Base-by-base conservation (phyloP, 2,113 vertebrate species). In the Meles meles region DNA sequence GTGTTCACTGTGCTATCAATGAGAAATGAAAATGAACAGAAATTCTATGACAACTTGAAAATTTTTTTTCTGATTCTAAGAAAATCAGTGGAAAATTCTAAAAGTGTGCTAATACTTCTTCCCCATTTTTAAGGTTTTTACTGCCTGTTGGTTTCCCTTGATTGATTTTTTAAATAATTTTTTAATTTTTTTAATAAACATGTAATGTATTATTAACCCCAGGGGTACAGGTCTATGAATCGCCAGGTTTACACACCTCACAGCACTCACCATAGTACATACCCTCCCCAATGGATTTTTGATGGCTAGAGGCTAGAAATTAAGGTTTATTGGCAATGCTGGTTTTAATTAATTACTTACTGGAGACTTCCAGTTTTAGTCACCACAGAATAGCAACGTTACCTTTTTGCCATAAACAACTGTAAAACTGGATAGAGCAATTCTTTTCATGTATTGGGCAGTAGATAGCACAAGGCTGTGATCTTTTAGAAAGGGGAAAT, bases 1-100 rank as follows among this genome's bases (percentile, higher is more conserved):
- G 14, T 95, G 31, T 31, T 80, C 47, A 42, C 61, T 49, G 15
- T 72, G 29, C 63, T 81, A 7, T 83, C 34, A 2, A 57, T 92
- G 77, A 96, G 52, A 83, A 88, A 39, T 76, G 69, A 89, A 96
- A 92, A 90, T 63, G 27, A 72, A 39, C n/a, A 80, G 65, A 89
- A 91, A 80, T 85, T 76, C 52, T 81, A 31, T 77, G 77, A 74
- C 10, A 71, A 7, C 37, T 92, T 47, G 37, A 80, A 65, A 47
- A 20, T 74, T 84, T 94, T 84, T 94, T 89, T 82, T 79, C n/a
- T 74, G 6, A 63, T 81, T 93, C 72, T 88, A 89, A 91, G 37
- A 93, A 86, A 82, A 83, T 91, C 74, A 84, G 29, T 91, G 42
- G 31, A 93, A 91, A 76, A 69, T 92, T 82, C 12, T 17, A 4